These are phyloP conservation scores for Malthinus seriepunctatus DNA, from an alignment of 2,888 invertebrate genomes.

Conservation along the genomic window DNA sequence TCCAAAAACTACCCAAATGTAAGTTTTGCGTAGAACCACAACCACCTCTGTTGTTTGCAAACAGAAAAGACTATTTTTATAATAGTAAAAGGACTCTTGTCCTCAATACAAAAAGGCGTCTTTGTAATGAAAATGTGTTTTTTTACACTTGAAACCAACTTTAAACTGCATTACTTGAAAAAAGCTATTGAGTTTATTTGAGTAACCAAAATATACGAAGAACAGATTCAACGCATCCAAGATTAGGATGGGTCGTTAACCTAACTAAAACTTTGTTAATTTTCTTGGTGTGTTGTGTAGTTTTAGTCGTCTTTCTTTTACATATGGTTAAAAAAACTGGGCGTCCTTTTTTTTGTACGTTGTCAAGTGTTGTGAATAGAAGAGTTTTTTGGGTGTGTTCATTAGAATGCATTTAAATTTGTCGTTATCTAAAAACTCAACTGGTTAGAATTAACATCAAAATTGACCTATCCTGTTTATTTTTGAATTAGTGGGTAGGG, in stretches of 20 bases:
- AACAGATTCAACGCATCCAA: conserved; percentile 41
- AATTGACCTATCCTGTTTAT: no score
- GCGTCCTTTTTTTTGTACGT: neutral
- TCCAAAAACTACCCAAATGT: neutral
- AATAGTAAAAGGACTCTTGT: conserved; percentile 20
- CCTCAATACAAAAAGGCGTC: conserved; percentile 19
- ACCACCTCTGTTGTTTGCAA: conserved; percentile 11
- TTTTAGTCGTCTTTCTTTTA: conserved; percentile 13
- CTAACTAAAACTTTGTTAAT: conserved; percentile 26
- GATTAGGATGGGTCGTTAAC: conserved; percentile 46
- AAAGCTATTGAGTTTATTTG: conserved; percentile 29
- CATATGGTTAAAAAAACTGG: conserved; percentile 2
- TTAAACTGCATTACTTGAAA: conserved; percentile 27
- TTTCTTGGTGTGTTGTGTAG: conserved; percentile 13
- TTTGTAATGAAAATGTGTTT: conserved; percentile 32
- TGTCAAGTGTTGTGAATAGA: neutral
- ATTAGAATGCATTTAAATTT: neutral
- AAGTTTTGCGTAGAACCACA: neutral
- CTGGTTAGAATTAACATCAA: conserved; percentile 3
- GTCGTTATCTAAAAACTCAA: conserved; percentile 1
- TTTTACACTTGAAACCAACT: conserved; percentile 30
- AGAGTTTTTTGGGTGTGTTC: conserved; percentile 2
- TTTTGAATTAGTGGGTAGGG: no score
- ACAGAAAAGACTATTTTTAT: conserved; percentile 1
- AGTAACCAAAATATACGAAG: conserved; percentile 22